Percentiles rank a stretch among this genome's conserved stretches.
Conservation (phyloP, 1,140 invertebrate species). For the Odontomachus brunneus region DNA sequence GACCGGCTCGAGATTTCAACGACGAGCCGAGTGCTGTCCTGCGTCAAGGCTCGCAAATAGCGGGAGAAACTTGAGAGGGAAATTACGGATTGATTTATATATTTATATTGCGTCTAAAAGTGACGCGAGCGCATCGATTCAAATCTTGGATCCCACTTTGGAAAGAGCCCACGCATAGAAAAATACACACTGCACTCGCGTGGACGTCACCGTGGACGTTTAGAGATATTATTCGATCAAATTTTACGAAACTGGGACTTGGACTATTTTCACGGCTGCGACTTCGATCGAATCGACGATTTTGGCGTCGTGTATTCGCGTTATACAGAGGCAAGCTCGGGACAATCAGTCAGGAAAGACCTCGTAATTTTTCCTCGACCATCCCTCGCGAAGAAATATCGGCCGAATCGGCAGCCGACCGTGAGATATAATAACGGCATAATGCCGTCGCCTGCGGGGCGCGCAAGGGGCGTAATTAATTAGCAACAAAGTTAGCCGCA, state of each 20-base stretch:
- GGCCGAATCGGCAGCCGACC: conserved; percentile 1
- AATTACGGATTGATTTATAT: too few relatives aligned
- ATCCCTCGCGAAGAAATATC: background rate
- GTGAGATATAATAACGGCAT: background rate
- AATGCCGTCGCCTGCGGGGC: background rate
- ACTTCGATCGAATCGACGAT: conserved; percentile 24
- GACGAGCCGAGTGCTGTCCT: background rate
- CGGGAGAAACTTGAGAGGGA: too few relatives aligned
- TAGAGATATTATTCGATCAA: background rate
- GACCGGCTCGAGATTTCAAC: conserved; percentile 2
- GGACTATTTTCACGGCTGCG: background rate
- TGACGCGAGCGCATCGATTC: too few relatives aligned
- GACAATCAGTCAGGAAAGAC: too few relatives aligned
- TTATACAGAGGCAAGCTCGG: too few relatives aligned
- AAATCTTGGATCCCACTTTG: too few relatives aligned
- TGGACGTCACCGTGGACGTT: too few relatives aligned
- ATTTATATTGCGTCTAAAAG: too few relatives aligned
- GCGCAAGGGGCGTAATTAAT: conserved; percentile 15
- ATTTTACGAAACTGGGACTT: background rate
- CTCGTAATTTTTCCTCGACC: background rate
- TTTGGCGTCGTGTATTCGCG: background rate
- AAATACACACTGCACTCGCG: too few relatives aligned
- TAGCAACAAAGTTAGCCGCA: background rate
- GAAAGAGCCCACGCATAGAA: too few relatives aligned
- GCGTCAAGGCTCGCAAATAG: too few relatives aligned